Conservation (phyloP, 2,113 vertebrate species). For the Tauraco erythrolophus region DNA sequence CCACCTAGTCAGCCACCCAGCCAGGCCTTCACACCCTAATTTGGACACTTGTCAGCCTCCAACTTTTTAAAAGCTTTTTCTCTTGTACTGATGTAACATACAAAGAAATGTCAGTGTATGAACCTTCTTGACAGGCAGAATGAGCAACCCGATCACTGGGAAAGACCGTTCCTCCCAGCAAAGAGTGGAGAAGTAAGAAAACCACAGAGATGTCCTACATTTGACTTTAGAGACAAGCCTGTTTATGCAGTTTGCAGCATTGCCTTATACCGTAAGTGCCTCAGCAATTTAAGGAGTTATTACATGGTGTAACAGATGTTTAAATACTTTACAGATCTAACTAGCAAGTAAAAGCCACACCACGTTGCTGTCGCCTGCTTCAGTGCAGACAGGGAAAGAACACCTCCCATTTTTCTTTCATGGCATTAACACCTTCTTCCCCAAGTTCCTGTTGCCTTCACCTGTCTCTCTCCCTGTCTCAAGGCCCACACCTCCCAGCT, state of each 20-base stretch:
- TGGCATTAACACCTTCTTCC: neutral
- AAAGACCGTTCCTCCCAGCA: neutral
- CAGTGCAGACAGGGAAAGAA: neutral
- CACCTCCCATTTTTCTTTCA: neutral
- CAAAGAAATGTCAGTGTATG: neutral
- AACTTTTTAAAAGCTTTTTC: neutral
- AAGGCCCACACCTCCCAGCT: neutral
- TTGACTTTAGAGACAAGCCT: neutral
- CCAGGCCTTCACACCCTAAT: neutral
- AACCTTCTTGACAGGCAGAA: neutral
- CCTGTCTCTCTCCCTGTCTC: neutral
- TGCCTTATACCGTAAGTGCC: neutral
- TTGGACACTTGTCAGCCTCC: neutral
- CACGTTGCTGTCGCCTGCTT: neutral
- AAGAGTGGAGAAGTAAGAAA: neutral
- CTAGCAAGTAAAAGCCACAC: neutral
- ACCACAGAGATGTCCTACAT: neutral
- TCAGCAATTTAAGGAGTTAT: neutral
- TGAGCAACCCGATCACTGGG: neutral
- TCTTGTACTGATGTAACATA: neutral
- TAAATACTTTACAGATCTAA: conserved; percentile 6
- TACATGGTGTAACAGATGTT: neutral
- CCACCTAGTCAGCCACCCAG: neutral
- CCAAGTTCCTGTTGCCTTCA: neutral
- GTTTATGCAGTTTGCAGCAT: neutral